These are phyloP conservation scores for Amiota mariae DNA, from an alignment of 2,888 invertebrate species.

Conservation along the genomic window DNA sequence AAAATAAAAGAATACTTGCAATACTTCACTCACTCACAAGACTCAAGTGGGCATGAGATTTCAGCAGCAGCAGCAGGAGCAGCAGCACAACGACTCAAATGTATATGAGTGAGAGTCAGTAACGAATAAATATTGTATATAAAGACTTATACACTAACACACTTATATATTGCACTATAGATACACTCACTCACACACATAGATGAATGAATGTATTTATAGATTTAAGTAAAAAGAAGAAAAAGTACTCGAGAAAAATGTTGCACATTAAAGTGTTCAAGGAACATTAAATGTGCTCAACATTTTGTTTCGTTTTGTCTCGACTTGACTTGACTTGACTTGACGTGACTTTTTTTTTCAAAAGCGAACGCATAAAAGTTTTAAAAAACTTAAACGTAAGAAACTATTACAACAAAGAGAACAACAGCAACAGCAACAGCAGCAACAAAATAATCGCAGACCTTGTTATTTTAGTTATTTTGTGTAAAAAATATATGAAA, in stretches of 20 bases:
- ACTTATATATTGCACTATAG: neutral
- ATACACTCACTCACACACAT: neutral
- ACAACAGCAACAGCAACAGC: too few species aligned
- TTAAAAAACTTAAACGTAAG: neutral
- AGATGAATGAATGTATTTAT: neutral
- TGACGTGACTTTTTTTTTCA: neutral
- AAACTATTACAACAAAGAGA: too few species aligned
- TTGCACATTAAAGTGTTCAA: conserved; percentile 9
- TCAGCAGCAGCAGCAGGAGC: too few species aligned
- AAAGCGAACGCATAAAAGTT: neutral
- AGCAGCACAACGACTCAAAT: neutral
- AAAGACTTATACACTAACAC: neutral
- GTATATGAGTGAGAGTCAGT: neutral
- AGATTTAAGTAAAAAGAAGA: neutral
- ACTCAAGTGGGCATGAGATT: too few species aligned
- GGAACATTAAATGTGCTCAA: neutral
- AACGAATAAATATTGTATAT: neutral
- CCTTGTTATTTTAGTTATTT: too few species aligned
- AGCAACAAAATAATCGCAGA: too few species aligned
- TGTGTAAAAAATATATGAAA: too few species aligned
- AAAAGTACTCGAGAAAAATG: neutral
- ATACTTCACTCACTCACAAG: neutral
- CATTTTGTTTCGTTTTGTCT: neutral
- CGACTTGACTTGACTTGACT: neutral
- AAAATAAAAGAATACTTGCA: neutral